phyloP scores from a whole-genome alignment of 2,113 vertebrate species.

The Tachycineta bicolor region DNA sequence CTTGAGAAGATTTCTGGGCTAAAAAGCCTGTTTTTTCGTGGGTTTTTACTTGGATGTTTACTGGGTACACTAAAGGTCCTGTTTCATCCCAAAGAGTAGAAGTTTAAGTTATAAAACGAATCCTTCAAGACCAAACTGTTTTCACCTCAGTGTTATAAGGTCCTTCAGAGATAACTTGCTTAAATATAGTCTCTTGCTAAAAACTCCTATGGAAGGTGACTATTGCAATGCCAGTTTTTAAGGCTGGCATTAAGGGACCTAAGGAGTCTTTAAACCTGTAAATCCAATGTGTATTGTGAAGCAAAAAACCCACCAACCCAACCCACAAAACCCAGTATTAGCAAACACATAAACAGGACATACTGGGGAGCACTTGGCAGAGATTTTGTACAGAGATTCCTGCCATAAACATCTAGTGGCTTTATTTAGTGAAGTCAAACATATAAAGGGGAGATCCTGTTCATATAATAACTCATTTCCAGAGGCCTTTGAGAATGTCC shows the following conservation, averaged over 20 bases:
- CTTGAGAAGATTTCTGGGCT: not conserved
- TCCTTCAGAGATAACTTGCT: not conserved
- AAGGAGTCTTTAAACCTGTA: not conserved
- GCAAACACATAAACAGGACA: not conserved
- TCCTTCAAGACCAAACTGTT: not conserved
- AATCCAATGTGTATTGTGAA: not conserved
- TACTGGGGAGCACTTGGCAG: not conserved
- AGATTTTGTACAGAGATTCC: not conserved
- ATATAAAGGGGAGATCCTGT: not conserved
- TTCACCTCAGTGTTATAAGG: not conserved
- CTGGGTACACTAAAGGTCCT: not conserved
- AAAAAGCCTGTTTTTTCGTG: not conserved
- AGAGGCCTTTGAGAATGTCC: not conserved
- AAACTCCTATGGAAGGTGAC: not conserved
- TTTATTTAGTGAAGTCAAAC: not conserved
- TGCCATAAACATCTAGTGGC: not conserved
- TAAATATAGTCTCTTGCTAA: not conserved
- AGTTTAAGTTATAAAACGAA: not conserved
- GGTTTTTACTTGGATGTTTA: not conserved
- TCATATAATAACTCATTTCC: not conserved
- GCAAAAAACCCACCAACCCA: not conserved
- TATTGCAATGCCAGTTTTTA: not conserved
- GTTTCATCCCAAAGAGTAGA: not conserved
- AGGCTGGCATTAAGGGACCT: not conserved
- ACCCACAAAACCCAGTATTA: not conserved